Evolutionary conservation across 1,140 invertebrate genomes (phyloP).

Genomic region (Heterodera schachtii): DNA sequence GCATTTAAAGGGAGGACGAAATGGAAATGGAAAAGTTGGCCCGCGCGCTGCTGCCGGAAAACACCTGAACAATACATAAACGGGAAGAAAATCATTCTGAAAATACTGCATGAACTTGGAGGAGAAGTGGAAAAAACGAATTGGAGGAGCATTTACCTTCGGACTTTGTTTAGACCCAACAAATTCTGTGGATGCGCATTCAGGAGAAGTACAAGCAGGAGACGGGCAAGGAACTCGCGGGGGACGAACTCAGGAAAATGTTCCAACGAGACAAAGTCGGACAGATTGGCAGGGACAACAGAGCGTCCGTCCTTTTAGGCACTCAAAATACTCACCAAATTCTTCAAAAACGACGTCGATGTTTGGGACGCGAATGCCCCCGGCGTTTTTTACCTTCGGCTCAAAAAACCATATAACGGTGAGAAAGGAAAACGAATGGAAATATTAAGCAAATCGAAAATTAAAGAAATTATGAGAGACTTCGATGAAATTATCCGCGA

Average conservation of each 20-base stretch:
- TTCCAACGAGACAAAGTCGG: slow-evolving; percentile 16
- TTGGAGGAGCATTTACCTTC: background rate
- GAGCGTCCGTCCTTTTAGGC: background rate
- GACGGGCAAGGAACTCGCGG: slow-evolving; percentile 16
- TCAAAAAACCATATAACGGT: slow-evolving; percentile 22
- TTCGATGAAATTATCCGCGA: slow-evolving; percentile 6
- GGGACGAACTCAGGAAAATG: slow-evolving; percentile 14
- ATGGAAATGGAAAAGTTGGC: slow-evolving; percentile 17
- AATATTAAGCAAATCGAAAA: background rate
- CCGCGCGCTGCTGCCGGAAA: slow-evolving; percentile 26
- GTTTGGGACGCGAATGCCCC: background rate
- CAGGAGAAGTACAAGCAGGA: slow-evolving; percentile 24
- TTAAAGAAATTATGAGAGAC: slow-evolving; percentile 10
- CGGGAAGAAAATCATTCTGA: slow-evolving; percentile 18
- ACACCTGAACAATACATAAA: slow-evolving; percentile 13
- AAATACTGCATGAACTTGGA: slow-evolving; percentile 17
- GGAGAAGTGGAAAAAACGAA: background rate
- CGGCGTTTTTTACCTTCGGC: slow-evolving; percentile 3
- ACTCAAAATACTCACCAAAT: slow-evolving; percentile 18
- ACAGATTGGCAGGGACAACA: background rate
- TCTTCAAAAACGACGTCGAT: slow-evolving; percentile 5
- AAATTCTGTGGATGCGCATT: slow-evolving; percentile 2
- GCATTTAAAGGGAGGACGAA: slow-evolving; percentile 5
- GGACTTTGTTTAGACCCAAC: background rate
- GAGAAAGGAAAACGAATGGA: background rate